Evolutionary conservation across 1,140 invertebrate genomes (phyloP).

Genomic region (Pteromalus puparum): DNA sequence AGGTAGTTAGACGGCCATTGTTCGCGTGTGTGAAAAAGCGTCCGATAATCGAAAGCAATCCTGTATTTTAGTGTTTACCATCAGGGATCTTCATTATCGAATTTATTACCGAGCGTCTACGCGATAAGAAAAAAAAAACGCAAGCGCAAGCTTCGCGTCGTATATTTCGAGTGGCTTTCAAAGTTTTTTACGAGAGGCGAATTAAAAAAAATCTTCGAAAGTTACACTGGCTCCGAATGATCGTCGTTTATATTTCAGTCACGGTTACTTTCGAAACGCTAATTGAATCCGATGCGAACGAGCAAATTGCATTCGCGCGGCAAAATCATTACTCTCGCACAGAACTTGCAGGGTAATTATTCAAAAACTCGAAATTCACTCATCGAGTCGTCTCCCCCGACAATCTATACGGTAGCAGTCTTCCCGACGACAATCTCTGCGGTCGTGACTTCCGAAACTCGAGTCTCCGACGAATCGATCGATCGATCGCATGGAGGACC

Average conservation of each 20-base stretch:
- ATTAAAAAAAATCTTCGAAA: too few species aligned
- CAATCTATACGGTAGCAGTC: neutral
- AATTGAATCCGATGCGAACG: too few species aligned
- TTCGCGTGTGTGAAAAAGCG: slow-evolving; percentile 6
- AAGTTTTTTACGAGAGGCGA: too few species aligned
- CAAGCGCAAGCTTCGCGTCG: too few species aligned
- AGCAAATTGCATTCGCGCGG: too few species aligned
- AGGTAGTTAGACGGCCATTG: slow-evolving; percentile 4
- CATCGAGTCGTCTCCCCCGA: neutral
- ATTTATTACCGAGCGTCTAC: too few species aligned
- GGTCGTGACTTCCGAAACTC: slow-evolving; percentile 35
- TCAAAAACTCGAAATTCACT: neutral
- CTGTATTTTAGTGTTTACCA: too few species aligned
- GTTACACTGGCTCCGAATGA: too few species aligned
- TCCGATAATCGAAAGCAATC: neutral
- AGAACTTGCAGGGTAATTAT: neutral
- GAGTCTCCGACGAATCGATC: slow-evolving; percentile 16
- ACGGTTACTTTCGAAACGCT: too few species aligned
- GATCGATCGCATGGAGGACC: neutral
- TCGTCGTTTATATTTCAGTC: too few species aligned
- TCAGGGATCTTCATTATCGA: neutral
- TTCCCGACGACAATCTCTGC: slow-evolving; percentile 10
- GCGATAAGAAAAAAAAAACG: neutral
- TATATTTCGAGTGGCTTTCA: too few species aligned
- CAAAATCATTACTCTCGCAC: too few species aligned